Base-by-base conservation (phyloP, 2,797 vertebrate species). In the Argyrosomus regius region DNA sequence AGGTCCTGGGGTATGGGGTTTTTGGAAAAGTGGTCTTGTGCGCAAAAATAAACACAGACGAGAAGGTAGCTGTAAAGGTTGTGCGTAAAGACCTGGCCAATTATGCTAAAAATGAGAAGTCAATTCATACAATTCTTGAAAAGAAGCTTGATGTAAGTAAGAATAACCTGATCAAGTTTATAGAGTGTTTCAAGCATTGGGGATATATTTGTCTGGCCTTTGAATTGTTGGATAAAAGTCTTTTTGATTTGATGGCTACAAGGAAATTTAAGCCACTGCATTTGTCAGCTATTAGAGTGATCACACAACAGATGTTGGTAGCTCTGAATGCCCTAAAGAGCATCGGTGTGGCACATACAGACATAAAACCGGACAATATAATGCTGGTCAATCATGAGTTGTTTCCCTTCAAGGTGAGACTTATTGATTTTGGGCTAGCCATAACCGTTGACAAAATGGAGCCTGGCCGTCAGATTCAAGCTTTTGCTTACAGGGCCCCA, bases 331-430 rank as follows among this genome's bases (percentile, higher is more conserved):
- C 52, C 7, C 71, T 85, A 0, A 82, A 65, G n/a, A 58, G 13
- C 17, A 35, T 76, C 0, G 3, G 28, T 0, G 1, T 83, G 18
- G 7, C 43, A 3, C 76, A 88, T 13, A 1, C 18, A 0, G 82
- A 83, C 49, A 60, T 87, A 1, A 83, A 87, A n/a, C 70, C 43
- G 4, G 61, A 83, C 35, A 90, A 88, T 1, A 22, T 88, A 5
- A 87, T 85, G 58, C 22, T 90, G 11, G 69, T 80, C 0, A 43
- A 83, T n/a, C 63, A 53, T 0, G 0, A 20, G 4, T 0, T 1
- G 7, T 28, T 77, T 14, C 77, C 75, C 0, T 59, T 78, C 1
- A 82, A 26, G 22, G 12, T 85, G 1, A 87, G 85, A 54, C n/a
- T 85, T 4, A 87, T 87, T 13, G 57, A 59, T 39, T 59, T 39